Percentiles rank a stretch among this genome's conserved stretches.
These are phyloP conservation scores for Triops longicaudatus DNA, from an alignment of 1,140 invertebrate species.

Conservation along the genomic window DNA sequence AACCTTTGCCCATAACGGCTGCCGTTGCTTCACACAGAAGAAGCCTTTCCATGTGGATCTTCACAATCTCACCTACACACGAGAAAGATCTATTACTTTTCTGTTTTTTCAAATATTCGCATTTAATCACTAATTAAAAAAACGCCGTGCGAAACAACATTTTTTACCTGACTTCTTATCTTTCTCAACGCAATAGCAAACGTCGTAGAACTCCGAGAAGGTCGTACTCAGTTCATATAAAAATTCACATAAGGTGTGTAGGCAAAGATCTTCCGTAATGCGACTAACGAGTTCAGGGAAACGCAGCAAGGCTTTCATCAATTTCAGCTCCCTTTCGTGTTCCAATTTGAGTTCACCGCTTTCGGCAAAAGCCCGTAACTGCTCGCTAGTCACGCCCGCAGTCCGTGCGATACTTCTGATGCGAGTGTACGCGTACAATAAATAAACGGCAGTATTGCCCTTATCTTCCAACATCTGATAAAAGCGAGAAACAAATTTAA, in stretches of 20 bases:
- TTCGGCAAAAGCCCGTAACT: conserved; percentile 48
- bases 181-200: conserved; percentile 95
- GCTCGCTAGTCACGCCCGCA: conserved; percentile 53
- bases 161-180: conserved; percentile 43
- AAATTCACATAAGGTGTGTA: conserved; percentile 91
- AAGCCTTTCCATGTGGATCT: conserved; percentile 77
- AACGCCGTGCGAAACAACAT: too few relatives aligned
- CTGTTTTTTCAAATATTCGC: too few relatives aligned
- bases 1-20: conserved; percentile 72
- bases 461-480: conserved; percentile 92
- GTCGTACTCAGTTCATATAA: conserved; percentile 86
- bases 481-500: conserved; percentile 29
- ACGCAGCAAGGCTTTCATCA: conserved; percentile 61
- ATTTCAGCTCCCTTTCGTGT: conserved; percentile 90
- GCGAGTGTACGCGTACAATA: conserved; percentile 89
- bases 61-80: conserved; percentile 58
- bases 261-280: conserved; percentile 70
- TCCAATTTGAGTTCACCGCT: conserved; percentile 57
- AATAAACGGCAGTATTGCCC: conserved; percentile 97
- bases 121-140: too few relatives aligned
- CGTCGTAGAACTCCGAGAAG: conserved; percentile 96
- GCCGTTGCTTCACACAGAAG: conserved; percentile 89
- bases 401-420: conserved; percentile 84
- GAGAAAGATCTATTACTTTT: too few relatives aligned
- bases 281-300: conserved; percentile 82